Evolutionary conservation across 2,888 invertebrate species (phyloP), one percentile per base, ranked within the genome.

Genomic region (Meloe dianella): DNA sequence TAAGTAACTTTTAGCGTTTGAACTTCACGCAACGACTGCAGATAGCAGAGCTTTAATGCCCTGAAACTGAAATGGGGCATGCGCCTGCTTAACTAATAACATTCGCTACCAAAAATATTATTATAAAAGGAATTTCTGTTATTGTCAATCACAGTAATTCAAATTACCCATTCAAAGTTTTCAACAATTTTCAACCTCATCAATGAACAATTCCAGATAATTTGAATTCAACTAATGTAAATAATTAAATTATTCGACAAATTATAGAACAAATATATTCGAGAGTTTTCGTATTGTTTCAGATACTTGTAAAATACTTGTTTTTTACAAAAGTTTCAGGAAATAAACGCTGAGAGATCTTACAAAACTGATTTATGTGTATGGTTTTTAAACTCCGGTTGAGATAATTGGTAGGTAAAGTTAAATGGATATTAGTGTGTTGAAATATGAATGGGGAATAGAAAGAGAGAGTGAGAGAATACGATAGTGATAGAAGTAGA

Each of bases 11-110:
- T 22, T 24, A 24, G 3, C 51, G 51, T 12, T 59, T 61, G 63
- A 63, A 57, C 38, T 67, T 60, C 69, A 57, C 67, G 63, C 72
- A 77, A 75, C 75, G 73, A 78, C 78, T 78, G 78, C 78, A 77
- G 77, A 76, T 74, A 75, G 74, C 66, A 41, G 71, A 76, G 71
- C 70, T 74, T 71, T 64, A 75, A 76, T 76, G 73, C 75, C 75
- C 75, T 67, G 76, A 72, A 51, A 22, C 51, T 22, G 70, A 71
- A 73, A 69, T 70, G 60, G 71, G 73, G 72, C 77, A 73, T 73
- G 76, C 77, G 76, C 75, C 47, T 30, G 61, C 41, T 60, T 14
- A 17, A 22, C 14, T 65, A 65, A 65, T 68, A 65, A 22, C 51
- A 51, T 51, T 14, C 51, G 22, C 51, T 12, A 5, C 14, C 20